phyloP scores from a whole-genome alignment of 2,113 vertebrate genomes.

The Melospiza melodia region DNA sequence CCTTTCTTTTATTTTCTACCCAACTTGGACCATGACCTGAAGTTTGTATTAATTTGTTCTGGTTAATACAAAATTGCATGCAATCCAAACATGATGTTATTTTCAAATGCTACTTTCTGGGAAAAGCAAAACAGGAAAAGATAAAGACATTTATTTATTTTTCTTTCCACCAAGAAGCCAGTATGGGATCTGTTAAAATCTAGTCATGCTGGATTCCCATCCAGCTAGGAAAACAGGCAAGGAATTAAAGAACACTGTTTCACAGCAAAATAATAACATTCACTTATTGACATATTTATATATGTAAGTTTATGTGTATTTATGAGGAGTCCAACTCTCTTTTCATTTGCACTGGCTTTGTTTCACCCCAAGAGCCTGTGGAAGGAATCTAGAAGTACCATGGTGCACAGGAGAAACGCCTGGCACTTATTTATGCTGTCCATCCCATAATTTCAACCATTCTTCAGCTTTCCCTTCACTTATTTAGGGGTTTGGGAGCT shows the following conservation, averaged over 20 bases:
- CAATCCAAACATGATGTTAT: background rate
- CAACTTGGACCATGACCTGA: background rate
- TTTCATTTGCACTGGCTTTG: background rate
- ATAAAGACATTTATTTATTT: background rate
- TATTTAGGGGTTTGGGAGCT: background rate
- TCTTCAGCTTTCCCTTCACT: background rate
- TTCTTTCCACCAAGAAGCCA: background rate
- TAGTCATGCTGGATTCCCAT: background rate
- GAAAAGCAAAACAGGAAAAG: background rate
- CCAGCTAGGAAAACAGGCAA: background rate
- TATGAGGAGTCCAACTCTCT: background rate
- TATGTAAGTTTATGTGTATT: background rate
- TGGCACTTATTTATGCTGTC: background rate
- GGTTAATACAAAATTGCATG: background rate
- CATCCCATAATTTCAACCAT: background rate
- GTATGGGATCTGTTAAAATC: background rate
- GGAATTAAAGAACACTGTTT: background rate
- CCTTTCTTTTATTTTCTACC: background rate
- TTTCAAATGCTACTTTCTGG: background rate
- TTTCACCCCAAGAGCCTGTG: background rate
- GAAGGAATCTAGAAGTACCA: background rate
- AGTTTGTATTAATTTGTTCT: conserved; percentile 36
- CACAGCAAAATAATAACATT: background rate
- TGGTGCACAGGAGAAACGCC: background rate
- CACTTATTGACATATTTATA: background rate